Base-by-base conservation (phyloP, 2,888 invertebrate species). In the Dorcus hopei region DNA sequence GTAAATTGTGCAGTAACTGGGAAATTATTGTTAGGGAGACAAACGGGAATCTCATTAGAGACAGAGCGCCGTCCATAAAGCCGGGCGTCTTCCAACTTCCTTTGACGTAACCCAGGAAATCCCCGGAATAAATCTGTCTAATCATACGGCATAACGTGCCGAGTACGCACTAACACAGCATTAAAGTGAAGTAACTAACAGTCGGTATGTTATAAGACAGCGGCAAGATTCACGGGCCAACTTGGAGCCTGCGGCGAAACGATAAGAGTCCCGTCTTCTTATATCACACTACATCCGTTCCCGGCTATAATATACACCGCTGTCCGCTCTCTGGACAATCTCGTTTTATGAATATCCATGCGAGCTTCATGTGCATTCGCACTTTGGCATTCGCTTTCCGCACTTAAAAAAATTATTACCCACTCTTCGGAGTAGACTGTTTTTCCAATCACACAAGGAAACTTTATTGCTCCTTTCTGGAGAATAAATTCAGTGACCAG, bases 131-230 rank as follows among this genome's bases (percentile, higher is more conserved):
- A 75, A 76, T 75, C 74, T 74, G 73, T 76, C 76, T 75, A 77
- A 76, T 77, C 76, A 75, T 74, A 74, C 71, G 72, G 71, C 73
- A 74, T 76, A 75, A 76, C 74, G 75, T 76, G 74, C 74, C 73
- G 74, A 77, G 71, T 75, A 76, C 74, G 74, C 75, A 74, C 75
- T 74, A 74, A 74, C 74, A 73, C 69, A 72, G 75, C 66, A 76
- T 76, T 76, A 75, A 68, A 68, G 64, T 68, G 68, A 55, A 69
- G 70, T 69, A 73, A 72, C 73, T 73, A 71, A 67, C 70, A 70
- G 69, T 63, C 63, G 68, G 71, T 66, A 62, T 71, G 73, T 74
- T 49, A 63, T 62, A 65, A 66, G 66, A 65, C 66, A 62, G 65
- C 63, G 59, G 59, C 62, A 65, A 66, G 66, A 66, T 66, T 65